These are phyloP conservation scores for Hirtodrosophila duncani DNA, from an alignment of 2,888 invertebrate genomes.

Conservation along the genomic window DNA sequence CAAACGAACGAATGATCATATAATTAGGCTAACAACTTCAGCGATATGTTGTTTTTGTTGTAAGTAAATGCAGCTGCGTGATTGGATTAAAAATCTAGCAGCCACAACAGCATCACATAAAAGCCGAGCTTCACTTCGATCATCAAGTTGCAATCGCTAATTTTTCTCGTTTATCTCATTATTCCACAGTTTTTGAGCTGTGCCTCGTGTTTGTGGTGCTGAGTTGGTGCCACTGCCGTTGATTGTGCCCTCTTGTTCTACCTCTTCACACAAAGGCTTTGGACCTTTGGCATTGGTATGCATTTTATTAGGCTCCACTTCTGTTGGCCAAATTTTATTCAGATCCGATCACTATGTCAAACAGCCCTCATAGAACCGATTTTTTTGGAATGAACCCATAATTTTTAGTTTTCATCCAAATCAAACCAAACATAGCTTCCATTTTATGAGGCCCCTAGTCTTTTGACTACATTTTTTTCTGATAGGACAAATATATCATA, in stretches of 20 bases:
- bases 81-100: slow-evolving; percentile 61
- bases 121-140: slow-evolving; percentile 7
- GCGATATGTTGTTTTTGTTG: slow-evolving; percentile 34
- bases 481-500: no score
- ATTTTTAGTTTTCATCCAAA: no score
- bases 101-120: slow-evolving; percentile 18
- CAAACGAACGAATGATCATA: slow-evolving; percentile 36
- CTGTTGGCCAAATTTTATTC: no score
- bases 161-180: slow-evolving; percentile 77
- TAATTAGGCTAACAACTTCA: slow-evolving; percentile 60
- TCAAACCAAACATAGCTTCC: no score
- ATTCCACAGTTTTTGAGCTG: slow-evolving; percentile 66
- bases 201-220: slow-evolving; percentile 6
- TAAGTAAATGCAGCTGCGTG: slow-evolving; percentile 67
- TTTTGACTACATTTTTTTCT: no score
- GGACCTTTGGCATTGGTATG: background rate
- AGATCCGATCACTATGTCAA: no score
- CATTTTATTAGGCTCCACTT: background rate
- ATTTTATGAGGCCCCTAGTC: no score
- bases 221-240: background rate
- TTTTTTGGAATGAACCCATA: no score
- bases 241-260: slow-evolving; percentile 1
- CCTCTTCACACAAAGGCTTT: no score
- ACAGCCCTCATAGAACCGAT: no score
- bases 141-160: slow-evolving; percentile 65